A percentile compares a stretch with the other conserved stretches of the same genome.
Evolutionary conservation across 1,140 invertebrate genomes (phyloP).

Genomic region (Brachionus asplanchnoidis): DNA sequence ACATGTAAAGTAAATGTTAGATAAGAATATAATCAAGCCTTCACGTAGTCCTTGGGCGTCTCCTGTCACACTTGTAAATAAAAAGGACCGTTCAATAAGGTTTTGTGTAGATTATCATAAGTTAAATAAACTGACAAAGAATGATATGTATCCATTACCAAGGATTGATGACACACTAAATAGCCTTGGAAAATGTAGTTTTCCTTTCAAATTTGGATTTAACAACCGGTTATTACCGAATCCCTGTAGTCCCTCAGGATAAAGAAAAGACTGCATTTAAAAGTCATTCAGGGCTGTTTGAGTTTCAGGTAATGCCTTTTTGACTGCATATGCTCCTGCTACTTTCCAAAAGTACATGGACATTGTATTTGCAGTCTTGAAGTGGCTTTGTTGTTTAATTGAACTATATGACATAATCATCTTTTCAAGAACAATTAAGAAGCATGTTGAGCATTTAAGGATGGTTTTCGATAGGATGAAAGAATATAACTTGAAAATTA

Average conservation of each 20-base stretch:
- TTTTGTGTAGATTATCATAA: too few species aligned
- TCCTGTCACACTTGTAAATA: constrained; percentile 9
- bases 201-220: not conserved
- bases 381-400: not conserved
- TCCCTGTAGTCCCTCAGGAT: not conserved
- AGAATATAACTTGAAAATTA: constrained; percentile 48
- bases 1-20: not conserved
- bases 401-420: not conserved
- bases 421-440: too few species aligned
- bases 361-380: too few species aligned
- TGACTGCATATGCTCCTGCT: too few species aligned
- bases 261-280: constrained; percentile 16
- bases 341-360: too few species aligned
- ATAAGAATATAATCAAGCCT: not conserved
- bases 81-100: constrained; percentile 4
- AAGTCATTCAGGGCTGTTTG: constrained; percentile 41
- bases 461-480: not conserved
- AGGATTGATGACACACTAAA: too few species aligned
- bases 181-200: not conserved
- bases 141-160: too few species aligned
- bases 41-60: constrained; percentile 9
- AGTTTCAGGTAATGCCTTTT: constrained; percentile 53
- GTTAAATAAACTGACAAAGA: too few species aligned
- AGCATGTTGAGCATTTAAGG: not conserved
- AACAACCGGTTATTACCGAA: not conserved